phyloP scores from a whole-genome alignment of 2,888 invertebrate genomes.

The Biston betularia region DNA sequence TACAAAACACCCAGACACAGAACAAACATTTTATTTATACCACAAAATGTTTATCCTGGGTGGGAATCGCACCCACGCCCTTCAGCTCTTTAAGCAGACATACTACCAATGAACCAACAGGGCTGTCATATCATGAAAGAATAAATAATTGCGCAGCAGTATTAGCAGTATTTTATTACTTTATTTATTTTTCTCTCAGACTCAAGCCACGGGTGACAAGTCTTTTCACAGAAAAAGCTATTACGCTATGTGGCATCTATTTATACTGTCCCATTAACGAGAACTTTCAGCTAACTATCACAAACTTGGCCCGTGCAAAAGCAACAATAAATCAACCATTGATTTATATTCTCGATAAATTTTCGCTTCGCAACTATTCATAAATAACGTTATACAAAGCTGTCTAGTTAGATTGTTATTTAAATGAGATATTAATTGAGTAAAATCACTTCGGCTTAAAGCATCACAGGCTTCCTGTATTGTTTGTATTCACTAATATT shows the following conservation, averaged over 20 bases:
- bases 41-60: no score
- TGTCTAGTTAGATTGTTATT: slow-evolving; percentile 36
- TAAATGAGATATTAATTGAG: slow-evolving; percentile 33
- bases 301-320: slow-evolving; percentile 30
- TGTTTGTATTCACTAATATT: no score
- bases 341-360: slow-evolving; percentile 42
- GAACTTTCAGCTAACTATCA: slow-evolving; percentile 23
- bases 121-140: no score
- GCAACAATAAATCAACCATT: slow-evolving; percentile 34
- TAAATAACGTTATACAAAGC: slow-evolving; percentile 37
- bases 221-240: background rate
- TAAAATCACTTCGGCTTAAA: slow-evolving; percentile 19
- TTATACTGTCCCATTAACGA: slow-evolving; percentile 11
- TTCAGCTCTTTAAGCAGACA: no score
- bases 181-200: no score
- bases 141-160: no score
- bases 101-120: no score
- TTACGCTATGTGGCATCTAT: background rate
- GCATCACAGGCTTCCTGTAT: background rate
- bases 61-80: no score
- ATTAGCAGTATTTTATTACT: no score
- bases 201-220: no score
- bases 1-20: no score
- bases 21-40: no score
- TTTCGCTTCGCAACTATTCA: slow-evolving; percentile 29